Evolutionary conservation across 2,888 invertebrate genomes (phyloP).

Genomic region (Agrotis clavis): DNA sequence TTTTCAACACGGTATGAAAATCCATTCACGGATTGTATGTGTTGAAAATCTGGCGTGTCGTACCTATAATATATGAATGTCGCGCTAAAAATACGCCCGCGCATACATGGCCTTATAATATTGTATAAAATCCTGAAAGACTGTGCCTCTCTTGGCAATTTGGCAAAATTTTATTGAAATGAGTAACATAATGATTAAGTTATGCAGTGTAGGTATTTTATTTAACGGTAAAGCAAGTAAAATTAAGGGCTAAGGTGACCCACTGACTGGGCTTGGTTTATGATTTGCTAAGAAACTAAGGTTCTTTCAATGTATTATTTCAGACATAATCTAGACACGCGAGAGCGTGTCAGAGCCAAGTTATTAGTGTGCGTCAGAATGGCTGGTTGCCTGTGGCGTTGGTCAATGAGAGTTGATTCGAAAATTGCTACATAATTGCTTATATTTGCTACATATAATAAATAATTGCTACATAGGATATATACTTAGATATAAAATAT

Average conservation of each 20-base stretch:
- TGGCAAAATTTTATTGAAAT: conserved; percentile 34
- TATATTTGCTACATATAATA: too few relatives aligned
- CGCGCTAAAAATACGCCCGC: background rate
- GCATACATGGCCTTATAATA: background rate
- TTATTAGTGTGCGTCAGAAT: too few relatives aligned
- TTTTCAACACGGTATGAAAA: background rate
- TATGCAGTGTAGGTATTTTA: conserved; percentile 27
- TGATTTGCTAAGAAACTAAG: conserved; percentile 15
- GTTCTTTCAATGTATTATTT: conserved; percentile 11
- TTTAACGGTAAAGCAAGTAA: conserved; percentile 15
- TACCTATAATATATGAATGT: background rate
- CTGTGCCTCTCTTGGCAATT: conserved; percentile 50
- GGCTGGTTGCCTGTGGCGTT: too few relatives aligned
- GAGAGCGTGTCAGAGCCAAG: too few relatives aligned
- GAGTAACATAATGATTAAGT: conserved; percentile 21
- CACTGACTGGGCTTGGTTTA: background rate
- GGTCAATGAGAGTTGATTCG: too few relatives aligned
- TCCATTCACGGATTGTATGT: background rate
- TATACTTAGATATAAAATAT: too few relatives aligned
- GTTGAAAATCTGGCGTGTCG: too few relatives aligned
- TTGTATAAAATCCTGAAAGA: conserved; percentile 49
- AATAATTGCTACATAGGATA: too few relatives aligned
- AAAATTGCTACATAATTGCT: too few relatives aligned
- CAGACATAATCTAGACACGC: conserved; percentile 1
- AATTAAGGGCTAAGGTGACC: background rate